Evolutionary conservation across 2,113 vertebrate genomes (phyloP).

Genomic region (Apodemus sylvaticus): DNA sequence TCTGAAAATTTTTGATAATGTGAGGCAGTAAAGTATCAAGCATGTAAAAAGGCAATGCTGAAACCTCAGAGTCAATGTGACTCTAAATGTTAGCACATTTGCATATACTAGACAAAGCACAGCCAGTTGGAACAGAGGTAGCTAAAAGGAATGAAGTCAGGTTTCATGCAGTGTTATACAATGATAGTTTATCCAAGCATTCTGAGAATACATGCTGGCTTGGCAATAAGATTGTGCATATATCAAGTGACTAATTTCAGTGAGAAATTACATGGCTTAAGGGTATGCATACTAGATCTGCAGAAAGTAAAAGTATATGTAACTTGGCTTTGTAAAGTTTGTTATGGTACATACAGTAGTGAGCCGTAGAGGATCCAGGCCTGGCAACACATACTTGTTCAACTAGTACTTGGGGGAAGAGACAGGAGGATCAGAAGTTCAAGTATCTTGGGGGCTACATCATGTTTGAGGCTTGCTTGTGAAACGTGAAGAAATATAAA

Average conservation of each 20-base stretch:
- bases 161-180: not conserved
- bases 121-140: not conserved
- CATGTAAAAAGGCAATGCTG: not conserved
- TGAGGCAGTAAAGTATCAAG: not conserved
- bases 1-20: not conserved
- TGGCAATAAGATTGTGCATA: not conserved
- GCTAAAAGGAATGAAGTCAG: not conserved
- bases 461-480: not conserved
- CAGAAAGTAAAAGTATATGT: not conserved
- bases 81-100: not conserved
- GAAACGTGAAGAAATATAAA: not conserved
- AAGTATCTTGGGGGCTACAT: not conserved
- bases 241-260: not conserved
- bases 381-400: not conserved
- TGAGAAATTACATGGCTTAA: not conserved
- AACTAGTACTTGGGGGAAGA: not conserved
- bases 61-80: not conserved
- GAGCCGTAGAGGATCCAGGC: not conserved
- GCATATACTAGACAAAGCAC: not conserved
- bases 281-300: not conserved
- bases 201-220: too few species aligned
- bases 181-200: too few species aligned
- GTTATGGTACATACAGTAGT: too few species aligned
- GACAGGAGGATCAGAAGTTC: not conserved
- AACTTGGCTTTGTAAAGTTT: not conserved